Conservation (phyloP, 2,113 vertebrate genomes). For the Halcyon senegalensis region DNA sequence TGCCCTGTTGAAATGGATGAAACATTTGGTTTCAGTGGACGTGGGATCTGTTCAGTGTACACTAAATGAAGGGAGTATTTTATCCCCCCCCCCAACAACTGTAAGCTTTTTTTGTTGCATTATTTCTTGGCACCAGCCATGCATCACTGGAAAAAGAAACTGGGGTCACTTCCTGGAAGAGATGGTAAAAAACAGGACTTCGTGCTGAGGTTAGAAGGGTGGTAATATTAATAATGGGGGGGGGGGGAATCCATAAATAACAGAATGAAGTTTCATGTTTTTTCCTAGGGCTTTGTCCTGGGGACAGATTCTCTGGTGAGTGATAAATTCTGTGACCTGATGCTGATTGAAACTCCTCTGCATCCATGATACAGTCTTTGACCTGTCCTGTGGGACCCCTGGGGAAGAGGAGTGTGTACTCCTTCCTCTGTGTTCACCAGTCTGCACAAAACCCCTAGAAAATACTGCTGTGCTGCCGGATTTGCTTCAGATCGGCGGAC, state of each 20-base stretch:
- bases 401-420: background rate
- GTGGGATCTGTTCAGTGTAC: background rate
- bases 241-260: background rate
- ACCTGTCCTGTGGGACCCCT: background rate
- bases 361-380: background rate
- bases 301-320: background rate
- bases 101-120: background rate
- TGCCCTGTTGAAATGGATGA: background rate
- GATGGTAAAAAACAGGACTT: background rate
- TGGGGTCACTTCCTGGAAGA: background rate
- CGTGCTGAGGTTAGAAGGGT: rapidly evolving
- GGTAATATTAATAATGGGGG: background rate
- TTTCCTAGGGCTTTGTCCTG: background rate
- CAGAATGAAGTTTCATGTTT: background rate
- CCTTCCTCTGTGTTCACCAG: background rate
- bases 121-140: background rate
- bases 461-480: background rate
- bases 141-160: background rate
- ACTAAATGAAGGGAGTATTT: background rate
- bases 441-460: background rate
- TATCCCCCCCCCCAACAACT: too few species aligned
- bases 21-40: background rate
- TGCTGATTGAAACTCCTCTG: background rate
- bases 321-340: background rate
- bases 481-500: background rate